Base-by-base conservation (phyloP, 37 sponge, comb jelly and placozoan genomes). In the Trichoplax adhaerens region DNA sequence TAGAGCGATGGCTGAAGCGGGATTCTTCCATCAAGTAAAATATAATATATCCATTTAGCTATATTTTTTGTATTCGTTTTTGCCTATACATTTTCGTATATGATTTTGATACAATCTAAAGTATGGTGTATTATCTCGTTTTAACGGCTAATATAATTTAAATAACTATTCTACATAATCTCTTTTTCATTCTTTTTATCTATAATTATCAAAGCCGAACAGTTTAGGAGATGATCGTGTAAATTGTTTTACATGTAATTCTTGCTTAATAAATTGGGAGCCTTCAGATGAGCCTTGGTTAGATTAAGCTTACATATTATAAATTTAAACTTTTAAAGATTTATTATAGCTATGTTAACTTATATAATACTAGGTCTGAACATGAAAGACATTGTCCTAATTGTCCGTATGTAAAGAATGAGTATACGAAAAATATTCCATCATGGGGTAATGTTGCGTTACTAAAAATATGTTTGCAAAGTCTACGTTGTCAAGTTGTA, bases 331-430 rank as follows among this genome's bases (percentile, higher is more conserved):
- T 29, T 29, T 29, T 29, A 29, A 29, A 29, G 29, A 29, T 29
- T 29, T 29, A 29, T 29, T 29, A 29, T 66, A 5, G 68, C 68
- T 53, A 66, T 66, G 50, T 4, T 4, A 8, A 57, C 10, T 12
- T 6, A 54, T 4, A 4, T 48, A 65, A n/a, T 65, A 3, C 4
- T 54, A 82, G 85, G 85, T 82, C 83, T 64, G 87, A 86, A 58
- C 87, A 86, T 56, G 83, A 82, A 62, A 75, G 87, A 0, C 87
- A 86, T 71, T 81, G 83, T 58, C 48, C 68, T 5, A 66, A 71
- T 58, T 86, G 87, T 64, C 83, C 83, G 54, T 82, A 63, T 55
- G 65, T 86, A 58, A 75, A 71, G 50, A 83, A 83, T 53, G 76
- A 82, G 47, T 75, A 57, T 71, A 86, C 83, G 0, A 80, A 75